Conservation (phyloP, 1,140 invertebrate genomes). For the Drosophila ogumai region DNA sequence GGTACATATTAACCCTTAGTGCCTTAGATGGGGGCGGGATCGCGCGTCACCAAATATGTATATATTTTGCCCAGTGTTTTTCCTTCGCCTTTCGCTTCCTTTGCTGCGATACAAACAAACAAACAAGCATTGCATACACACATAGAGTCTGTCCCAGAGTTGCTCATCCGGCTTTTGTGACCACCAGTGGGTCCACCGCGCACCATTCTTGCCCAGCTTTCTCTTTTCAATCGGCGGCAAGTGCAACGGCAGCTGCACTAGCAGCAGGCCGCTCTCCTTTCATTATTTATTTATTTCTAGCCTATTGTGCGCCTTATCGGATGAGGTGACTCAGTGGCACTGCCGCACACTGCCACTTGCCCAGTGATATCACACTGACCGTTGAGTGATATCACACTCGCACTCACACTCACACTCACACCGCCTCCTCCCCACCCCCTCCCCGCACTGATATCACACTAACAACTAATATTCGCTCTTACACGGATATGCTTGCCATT, state of each 20-base stretch:
- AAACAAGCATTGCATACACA: constrained; percentile 30
- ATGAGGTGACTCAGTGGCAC: constrained; percentile 29
- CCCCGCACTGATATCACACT: constrained; percentile 7
- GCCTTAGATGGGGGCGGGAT: constrained; percentile 1
- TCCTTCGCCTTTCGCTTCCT: constrained; percentile 25
- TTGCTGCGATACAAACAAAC: constrained; percentile 20
- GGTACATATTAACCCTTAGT: constrained; percentile 29
- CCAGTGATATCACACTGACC: constrained; percentile 29
- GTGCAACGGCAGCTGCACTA: constrained; percentile 1
- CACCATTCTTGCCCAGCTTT: constrained; percentile 46
- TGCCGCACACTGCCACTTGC: constrained; percentile 5
- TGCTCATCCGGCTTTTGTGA: constrained; percentile 48
- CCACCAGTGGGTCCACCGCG: constrained; percentile 12
- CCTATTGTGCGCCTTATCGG: constrained; percentile 37
- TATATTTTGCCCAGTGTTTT: constrained; percentile 9
- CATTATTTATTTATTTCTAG: constrained; percentile 15
- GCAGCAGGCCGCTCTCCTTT: constrained; percentile 14
- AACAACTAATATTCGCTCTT: not conserved
- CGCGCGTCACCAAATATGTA: not conserved
- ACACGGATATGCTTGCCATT: constrained; percentile 30
- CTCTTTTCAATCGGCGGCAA: constrained; percentile 30
- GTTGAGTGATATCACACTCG: constrained; percentile 9
- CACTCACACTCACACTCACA: constrained; percentile 1
- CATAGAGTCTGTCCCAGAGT: constrained; percentile 30
- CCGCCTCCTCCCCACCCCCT: too few relatives aligned